Percentiles rank a stretch among this genome's conserved stretches.
phyloP scores from a whole-genome alignment of 2,888 invertebrate species.

The Operophtera brumata region DNA sequence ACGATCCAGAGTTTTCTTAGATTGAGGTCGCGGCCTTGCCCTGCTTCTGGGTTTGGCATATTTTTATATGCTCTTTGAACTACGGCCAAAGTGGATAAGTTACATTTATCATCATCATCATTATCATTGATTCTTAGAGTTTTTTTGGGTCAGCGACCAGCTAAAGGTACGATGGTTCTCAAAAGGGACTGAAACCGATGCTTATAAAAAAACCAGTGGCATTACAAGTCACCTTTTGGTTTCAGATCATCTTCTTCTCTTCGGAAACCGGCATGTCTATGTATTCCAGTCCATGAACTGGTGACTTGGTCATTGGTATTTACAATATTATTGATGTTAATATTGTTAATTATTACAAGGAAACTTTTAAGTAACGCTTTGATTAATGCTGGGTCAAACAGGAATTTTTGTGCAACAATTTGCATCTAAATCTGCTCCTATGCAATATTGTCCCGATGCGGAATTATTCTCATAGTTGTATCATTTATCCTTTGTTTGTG shows the following conservation, averaged over 20 bases:
- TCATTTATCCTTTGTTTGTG: too few species aligned
- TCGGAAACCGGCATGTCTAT: too few species aligned
- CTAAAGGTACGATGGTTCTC: too few species aligned
- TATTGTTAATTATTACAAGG: not conserved
- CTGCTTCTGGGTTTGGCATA: slow-evolving; percentile 74
- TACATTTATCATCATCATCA: slow-evolving; percentile 2
- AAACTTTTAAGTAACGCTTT: not conserved
- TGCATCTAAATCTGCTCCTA: too few species aligned
- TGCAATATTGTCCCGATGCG: too few species aligned
- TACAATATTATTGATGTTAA: not conserved
- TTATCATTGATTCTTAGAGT: too few species aligned
- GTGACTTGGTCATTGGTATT: not conserved
- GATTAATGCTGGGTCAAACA: not conserved
- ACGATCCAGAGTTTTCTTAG: slow-evolving; percentile 55
- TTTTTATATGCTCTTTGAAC: slow-evolving; percentile 70
- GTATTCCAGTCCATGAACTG: not conserved
- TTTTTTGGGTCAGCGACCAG: too few species aligned
- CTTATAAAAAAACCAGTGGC: too few species aligned
- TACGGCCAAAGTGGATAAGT: slow-evolving; percentile 51
- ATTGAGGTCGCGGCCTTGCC: slow-evolving; percentile 74
- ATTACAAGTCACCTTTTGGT: too few species aligned
- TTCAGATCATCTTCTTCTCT: too few species aligned
- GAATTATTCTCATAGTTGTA: too few species aligned
- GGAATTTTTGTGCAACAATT: not conserved
- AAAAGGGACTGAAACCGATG: too few species aligned